phyloP scores from a whole-genome alignment of 2,113 vertebrate genomes.

The Gallinago media region DNA sequence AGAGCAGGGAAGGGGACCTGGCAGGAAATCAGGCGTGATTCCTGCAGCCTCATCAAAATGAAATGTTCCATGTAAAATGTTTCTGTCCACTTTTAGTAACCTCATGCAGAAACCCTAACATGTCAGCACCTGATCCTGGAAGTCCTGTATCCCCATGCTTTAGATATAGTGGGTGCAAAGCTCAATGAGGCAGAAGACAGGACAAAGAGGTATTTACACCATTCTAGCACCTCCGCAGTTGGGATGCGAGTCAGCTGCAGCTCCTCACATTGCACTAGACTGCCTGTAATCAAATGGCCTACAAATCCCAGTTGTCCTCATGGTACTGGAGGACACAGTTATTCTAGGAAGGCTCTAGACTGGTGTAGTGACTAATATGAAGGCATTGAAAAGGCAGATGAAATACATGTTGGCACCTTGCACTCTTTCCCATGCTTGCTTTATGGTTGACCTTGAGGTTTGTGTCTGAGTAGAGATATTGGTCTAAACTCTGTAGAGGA shows the following conservation, averaged over 20 bases:
- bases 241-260: background rate
- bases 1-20: conserved; percentile 40
- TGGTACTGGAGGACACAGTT: background rate
- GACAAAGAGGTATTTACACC: background rate
- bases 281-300: background rate
- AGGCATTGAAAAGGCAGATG: background rate
- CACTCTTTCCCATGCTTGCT: background rate
- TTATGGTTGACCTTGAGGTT: background rate
- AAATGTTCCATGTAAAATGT: background rate
- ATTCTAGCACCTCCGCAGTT: background rate
- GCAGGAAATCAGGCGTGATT: conserved; percentile 36
- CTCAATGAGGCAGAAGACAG: background rate
- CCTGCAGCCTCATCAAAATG: conserved; percentile 54
- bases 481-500: background rate
- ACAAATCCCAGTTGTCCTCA: background rate
- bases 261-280: background rate
- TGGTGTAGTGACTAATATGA: background rate
- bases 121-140: background rate
- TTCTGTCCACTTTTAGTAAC: background rate
- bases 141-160: background rate
- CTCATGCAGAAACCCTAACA: rapidly evolving
- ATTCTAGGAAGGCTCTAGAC: background rate
- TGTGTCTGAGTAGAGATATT: background rate
- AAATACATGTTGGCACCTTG: background rate
- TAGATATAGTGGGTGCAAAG: background rate